A percentile compares a stretch with the other conserved stretches of the same genome.
phyloP scores from a whole-genome alignment of 1,140 invertebrate species.

The Hyphantria cunea region DNA sequence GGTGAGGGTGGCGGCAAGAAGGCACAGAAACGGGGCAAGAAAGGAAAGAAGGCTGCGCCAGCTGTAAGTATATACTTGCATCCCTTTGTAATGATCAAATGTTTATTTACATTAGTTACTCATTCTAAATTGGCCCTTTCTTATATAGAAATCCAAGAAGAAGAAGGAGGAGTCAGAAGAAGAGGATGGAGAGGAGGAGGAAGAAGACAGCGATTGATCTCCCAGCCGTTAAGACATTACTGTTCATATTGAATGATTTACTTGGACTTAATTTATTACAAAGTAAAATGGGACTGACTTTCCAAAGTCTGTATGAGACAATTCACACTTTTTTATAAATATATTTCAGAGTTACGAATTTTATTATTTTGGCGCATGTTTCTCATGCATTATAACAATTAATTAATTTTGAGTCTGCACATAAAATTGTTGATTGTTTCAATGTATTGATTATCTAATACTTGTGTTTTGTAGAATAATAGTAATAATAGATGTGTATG shows the following conservation, averaged over 20 bases:
- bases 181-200: constrained; percentile 77
- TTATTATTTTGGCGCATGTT: constrained; percentile 37
- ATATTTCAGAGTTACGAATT: constrained; percentile 36
- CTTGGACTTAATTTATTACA: constrained; percentile 82
- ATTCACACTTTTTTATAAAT: constrained; percentile 44
- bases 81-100: neutral
- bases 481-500: constrained; percentile 46
- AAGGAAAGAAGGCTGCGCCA: constrained; percentile 77
- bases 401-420: constrained; percentile 44
- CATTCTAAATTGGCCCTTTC: constrained; percentile 35
- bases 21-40: constrained; percentile 81
- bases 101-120: constrained; percentile 17
- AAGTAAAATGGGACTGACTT: constrained; percentile 78
- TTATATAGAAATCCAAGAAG: constrained; percentile 76
- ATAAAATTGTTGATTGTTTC: constrained; percentile 49
- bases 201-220: constrained; percentile 82
- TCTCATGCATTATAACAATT: constrained; percentile 42
- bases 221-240: constrained; percentile 65
- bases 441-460: constrained; percentile 43
- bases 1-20: constrained; percentile 78
- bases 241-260: constrained; percentile 83
- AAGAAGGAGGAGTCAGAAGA: constrained; percentile 82
- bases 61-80: constrained; percentile 56
- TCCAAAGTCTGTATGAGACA: constrained; percentile 74
- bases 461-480: constrained; percentile 54